Conservation (phyloP, 2,797 vertebrate genomes). For the Ceryle rudis region DNA sequence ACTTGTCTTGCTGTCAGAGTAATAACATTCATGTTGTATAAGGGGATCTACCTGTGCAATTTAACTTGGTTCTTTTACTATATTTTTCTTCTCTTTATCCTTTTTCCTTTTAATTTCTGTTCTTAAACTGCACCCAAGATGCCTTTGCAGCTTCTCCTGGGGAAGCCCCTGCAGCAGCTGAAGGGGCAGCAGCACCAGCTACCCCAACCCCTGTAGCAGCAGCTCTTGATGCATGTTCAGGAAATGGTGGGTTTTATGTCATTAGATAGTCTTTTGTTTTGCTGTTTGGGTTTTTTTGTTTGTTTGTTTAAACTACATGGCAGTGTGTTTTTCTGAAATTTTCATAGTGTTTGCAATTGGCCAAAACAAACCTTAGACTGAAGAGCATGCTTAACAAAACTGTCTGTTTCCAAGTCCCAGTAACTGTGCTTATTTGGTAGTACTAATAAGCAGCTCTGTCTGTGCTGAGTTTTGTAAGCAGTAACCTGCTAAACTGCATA, state of each 20-base stretch:
- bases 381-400: slow-evolving; percentile 72
- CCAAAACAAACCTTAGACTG: slow-evolving; percentile 59
- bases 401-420: slow-evolving; percentile 36
- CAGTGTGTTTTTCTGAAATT: slow-evolving; percentile 70
- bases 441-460: neutral
- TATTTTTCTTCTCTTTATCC: slow-evolving; percentile 83
- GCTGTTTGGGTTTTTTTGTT: slow-evolving; percentile 4
- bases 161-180: slow-evolving; percentile 90
- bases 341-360: slow-evolving; percentile 14
- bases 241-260: slow-evolving; percentile 95
- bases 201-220: slow-evolving; percentile 86
- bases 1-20: slow-evolving; percentile 43
- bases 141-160: slow-evolving; percentile 98
- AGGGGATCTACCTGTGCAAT: slow-evolving; percentile 78
- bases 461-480: slow-evolving; percentile 20
- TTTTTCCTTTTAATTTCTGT: slow-evolving; percentile 78
- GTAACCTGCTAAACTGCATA: neutral
- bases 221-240: slow-evolving; percentile 96
- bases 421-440: slow-evolving; percentile 35
- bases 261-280: slow-evolving; percentile 71
- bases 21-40: slow-evolving; percentile 79
- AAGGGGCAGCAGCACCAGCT: slow-evolving; percentile 87
- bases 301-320: slow-evolving; percentile 68
- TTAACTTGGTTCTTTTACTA: slow-evolving; percentile 83
- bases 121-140: slow-evolving; percentile 87